phyloP scores from a whole-genome alignment of 1,140 invertebrate species.

The Apis laboriosa region DNA sequence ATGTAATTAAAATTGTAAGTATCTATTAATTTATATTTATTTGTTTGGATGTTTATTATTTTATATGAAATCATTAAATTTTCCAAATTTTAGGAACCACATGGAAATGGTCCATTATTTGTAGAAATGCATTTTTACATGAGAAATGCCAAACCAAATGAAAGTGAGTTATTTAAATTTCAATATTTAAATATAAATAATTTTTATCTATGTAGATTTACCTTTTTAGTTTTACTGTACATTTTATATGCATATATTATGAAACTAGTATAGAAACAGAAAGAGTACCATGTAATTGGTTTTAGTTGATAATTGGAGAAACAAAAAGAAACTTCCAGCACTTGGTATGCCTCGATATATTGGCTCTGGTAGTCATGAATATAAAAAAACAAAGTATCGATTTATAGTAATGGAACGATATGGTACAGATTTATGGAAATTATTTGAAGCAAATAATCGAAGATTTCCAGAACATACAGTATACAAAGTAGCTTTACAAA shows the following conservation, averaged over 20 bases:
- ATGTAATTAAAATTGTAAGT: slow-evolving; percentile 91
- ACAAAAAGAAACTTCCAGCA: slow-evolving; percentile 85
- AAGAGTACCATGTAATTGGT: slow-evolving; percentile 23
- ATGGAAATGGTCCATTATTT: slow-evolving; percentile 95
- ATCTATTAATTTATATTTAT: slow-evolving; percentile 8
- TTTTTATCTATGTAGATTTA: not conserved
- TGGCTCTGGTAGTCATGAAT: slow-evolving; percentile 91
- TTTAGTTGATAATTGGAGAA: slow-evolving; percentile 89
- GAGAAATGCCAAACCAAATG: slow-evolving; percentile 89
- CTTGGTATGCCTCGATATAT: slow-evolving; percentile 94
- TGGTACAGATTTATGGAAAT: slow-evolving; percentile 93
- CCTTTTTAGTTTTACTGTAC: not conserved
- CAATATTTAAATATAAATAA: slow-evolving; percentile 35
- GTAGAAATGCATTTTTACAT: slow-evolving; percentile 98
- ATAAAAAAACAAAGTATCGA: slow-evolving; percentile 89
- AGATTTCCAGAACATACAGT: slow-evolving; percentile 88
- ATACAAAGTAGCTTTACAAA: slow-evolving; percentile 91
- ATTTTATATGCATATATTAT: slow-evolving; percentile 16
- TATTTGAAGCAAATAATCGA: slow-evolving; percentile 87
- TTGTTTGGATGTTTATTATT: not conserved
- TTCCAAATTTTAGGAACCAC: slow-evolving; percentile 88
- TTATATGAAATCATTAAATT: slow-evolving; percentile 23
- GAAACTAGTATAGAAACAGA: not conserved
- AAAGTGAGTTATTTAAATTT: slow-evolving; percentile 83
- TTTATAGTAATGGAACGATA: slow-evolving; percentile 96